Evolutionary conservation across 2,113 vertebrate genomes (phyloP).

Genomic region (Acanthochromis polyacanthus): DNA sequence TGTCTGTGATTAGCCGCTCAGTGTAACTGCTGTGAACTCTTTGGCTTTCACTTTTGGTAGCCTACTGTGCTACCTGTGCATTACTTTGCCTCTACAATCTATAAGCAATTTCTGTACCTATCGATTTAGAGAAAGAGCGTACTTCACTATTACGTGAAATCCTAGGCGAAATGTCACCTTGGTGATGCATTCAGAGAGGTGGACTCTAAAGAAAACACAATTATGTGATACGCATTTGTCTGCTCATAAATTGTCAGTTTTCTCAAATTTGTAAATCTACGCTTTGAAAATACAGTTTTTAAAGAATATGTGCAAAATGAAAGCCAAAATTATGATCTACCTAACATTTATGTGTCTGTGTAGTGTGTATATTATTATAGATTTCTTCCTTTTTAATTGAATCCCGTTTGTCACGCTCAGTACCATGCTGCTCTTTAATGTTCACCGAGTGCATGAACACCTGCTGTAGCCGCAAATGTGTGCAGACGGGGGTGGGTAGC

Average conservation of each 20-base stretch:
- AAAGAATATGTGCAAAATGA: not conserved
- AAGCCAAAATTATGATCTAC: not conserved
- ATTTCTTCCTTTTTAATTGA: slow-evolving; percentile 24
- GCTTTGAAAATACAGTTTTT: not conserved
- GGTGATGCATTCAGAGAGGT: not conserved
- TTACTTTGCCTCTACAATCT: slow-evolving; percentile 36
- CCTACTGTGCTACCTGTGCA: slow-evolving; percentile 24
- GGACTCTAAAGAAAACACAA: slow-evolving; percentile 29
- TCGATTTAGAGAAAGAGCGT: slow-evolving; percentile 27
- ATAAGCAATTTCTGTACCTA: slow-evolving; percentile 40
- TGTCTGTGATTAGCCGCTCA: slow-evolving; percentile 57
- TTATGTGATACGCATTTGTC: slow-evolving; percentile 4
- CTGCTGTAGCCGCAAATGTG: slow-evolving; percentile 25
- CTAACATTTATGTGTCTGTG: slow-evolving; percentile 19
- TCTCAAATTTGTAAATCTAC: not conserved
- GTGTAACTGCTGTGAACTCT: slow-evolving; percentile 19
- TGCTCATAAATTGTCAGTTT: not conserved
- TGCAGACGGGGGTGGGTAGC: not conserved
- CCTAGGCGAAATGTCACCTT: slow-evolving; percentile 28
- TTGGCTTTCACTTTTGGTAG: slow-evolving; percentile 6
- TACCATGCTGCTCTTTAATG: slow-evolving; percentile 32
- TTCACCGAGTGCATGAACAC: slow-evolving; percentile 25
- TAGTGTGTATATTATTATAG: slow-evolving; percentile 37
- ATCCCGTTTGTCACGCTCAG: slow-evolving; percentile 25
- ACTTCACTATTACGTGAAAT: slow-evolving; percentile 25